These are phyloP conservation scores for Calameuta filiformis DNA, from an alignment of 2,888 invertebrate species.

Conservation along the genomic window DNA sequence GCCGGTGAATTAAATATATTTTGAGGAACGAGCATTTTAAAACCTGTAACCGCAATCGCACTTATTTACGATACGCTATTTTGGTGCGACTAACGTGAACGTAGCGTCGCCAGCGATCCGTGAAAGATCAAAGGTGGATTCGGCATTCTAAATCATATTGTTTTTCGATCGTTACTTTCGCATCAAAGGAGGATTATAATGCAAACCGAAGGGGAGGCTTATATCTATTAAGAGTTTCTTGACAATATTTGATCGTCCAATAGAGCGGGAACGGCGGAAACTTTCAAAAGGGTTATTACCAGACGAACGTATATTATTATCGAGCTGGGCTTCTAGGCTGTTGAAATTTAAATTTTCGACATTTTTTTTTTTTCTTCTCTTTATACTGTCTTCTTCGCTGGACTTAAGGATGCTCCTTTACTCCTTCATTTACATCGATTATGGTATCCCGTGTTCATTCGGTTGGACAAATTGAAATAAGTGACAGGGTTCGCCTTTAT, in stretches of 20 bases:
- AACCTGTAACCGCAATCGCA: background rate
- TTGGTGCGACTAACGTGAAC: background rate
- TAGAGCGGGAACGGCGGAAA: background rate
- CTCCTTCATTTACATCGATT: background rate
- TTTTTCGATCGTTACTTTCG: conserved; percentile 8
- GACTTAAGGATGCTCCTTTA: background rate
- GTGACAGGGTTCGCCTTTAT: background rate
- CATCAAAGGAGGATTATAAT: conserved; percentile 2
- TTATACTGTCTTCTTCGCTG: background rate
- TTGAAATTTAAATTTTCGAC: background rate
- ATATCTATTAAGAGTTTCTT: background rate
- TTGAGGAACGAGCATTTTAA: background rate
- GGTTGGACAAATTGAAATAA: background rate
- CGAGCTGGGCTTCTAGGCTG: background rate
- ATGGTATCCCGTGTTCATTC: background rate
- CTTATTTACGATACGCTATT: conserved; percentile 7
- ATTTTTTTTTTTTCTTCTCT: background rate
- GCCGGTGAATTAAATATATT: background rate
- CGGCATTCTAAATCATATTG: conserved; percentile 1
- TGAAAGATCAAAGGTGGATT: background rate
- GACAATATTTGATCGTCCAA: background rate
- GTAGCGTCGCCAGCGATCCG: background rate
- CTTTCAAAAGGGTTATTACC: background rate
- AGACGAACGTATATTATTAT: background rate
- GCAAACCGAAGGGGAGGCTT: background rate